These are phyloP conservation scores for Leptinotarsa lineolata DNA, from an alignment of 1,140 invertebrate species.

Conservation along the genomic window DNA sequence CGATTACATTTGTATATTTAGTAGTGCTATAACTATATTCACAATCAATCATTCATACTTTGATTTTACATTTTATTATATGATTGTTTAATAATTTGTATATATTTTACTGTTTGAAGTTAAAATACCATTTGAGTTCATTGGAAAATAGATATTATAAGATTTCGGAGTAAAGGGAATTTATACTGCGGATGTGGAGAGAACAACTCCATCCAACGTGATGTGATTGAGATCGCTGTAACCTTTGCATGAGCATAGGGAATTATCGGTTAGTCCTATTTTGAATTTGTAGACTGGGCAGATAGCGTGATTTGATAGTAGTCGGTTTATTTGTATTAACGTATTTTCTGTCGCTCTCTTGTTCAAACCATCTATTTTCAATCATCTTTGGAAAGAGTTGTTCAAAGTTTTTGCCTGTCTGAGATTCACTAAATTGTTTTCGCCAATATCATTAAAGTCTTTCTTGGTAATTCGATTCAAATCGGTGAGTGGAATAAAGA, in stretches of 20 bases:
- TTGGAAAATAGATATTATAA: constrained; percentile 8
- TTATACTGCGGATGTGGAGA: not conserved
- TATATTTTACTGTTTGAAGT: too few relatives aligned
- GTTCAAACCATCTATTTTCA: constrained; percentile 3
- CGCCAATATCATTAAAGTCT: not conserved
- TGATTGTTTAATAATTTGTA: too few relatives aligned
- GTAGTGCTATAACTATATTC: too few relatives aligned
- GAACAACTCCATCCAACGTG: not conserved
- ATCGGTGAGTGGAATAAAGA: not conserved
- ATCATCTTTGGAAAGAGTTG: not conserved
- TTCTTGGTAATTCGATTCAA: not conserved
- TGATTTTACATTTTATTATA: too few relatives aligned
- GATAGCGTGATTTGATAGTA: too few relatives aligned
- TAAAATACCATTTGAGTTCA: not conserved
- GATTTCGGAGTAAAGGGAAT: not conserved
- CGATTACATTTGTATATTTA: too few relatives aligned
- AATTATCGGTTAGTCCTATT: not conserved
- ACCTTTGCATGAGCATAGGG: not conserved
- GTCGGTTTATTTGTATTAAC: too few relatives aligned
- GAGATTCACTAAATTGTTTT: not conserved
- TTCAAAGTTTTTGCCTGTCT: constrained; percentile 1
- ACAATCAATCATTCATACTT: too few relatives aligned
- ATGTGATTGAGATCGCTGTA: not conserved
- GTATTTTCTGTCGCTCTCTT: too few relatives aligned
- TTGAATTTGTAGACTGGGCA: constrained; percentile 13